phyloP scores from a whole-genome alignment of 2,113 vertebrate species.

The Ariopsis seemanni region DNA sequence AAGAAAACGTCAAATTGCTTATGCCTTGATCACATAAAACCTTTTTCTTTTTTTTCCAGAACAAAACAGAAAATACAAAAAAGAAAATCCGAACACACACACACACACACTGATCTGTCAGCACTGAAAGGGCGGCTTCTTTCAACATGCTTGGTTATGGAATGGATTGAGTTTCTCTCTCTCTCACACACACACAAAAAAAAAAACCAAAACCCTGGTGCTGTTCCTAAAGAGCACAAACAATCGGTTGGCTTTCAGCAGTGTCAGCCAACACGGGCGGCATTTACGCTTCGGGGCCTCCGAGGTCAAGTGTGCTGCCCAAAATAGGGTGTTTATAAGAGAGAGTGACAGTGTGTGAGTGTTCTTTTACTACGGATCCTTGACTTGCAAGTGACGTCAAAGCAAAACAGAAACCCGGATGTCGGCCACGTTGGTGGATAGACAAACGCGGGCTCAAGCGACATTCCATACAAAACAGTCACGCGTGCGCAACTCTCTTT shows the following conservation, averaged over 20 bases:
- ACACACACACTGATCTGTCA: slow-evolving; percentile 15
- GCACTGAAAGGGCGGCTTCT: slow-evolving; percentile 20
- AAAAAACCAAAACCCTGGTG: slow-evolving; percentile 39
- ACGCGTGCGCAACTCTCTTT: no score
- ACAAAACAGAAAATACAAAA: background rate
- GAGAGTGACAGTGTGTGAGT: background rate
- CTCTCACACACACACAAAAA: background rate
- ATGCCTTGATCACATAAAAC: background rate
- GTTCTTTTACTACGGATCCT: background rate
- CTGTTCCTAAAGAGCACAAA: slow-evolving; percentile 47
- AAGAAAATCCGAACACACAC: background rate
- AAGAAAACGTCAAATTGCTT: background rate
- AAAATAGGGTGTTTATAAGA: slow-evolving; percentile 5
- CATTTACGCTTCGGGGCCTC: slow-evolving; percentile 44
- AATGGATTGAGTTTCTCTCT: slow-evolving; percentile 7
- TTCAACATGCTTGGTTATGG: slow-evolving; percentile 28
- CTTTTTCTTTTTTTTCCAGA: no score
- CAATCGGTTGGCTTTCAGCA: slow-evolving; percentile 47
- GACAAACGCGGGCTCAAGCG: no score
- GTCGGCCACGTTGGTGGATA: no score
- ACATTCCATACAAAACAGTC: no score
- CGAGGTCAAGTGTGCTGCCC: slow-evolving; percentile 33
- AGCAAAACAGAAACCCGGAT: no score
- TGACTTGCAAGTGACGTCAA: no score
- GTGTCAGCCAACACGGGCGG: slow-evolving; percentile 19